Evolutionary conservation across 2,888 invertebrate genomes (phyloP), one percentile per base, ranked within the genome.

Genomic region (Rhogogaster chlorosoma): DNA sequence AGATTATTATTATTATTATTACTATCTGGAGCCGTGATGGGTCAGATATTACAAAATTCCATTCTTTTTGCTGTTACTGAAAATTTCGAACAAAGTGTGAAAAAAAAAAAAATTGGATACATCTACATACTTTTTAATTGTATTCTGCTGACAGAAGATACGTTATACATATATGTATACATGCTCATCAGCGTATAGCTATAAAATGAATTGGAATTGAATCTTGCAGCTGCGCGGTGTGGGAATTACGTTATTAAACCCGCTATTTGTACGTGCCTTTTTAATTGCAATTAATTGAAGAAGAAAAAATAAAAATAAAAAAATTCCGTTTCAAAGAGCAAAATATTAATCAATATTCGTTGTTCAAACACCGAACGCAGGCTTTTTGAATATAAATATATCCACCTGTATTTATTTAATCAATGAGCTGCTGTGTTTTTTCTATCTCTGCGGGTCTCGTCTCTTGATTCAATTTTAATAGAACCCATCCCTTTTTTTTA

Each of bases 391-490:
- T 36, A 12, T 29, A 57, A 61, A 80, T 61, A 61, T 61, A 80
- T 29, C 7, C 26, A 29, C 53, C 45, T 29, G 45, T 80, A 80
- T 80, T 80, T 80, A 61, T 80, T 80, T 61, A 61, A 49, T 80
- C 80, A 80, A 80, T 80, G 80, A 80, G 38, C 7, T 77, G 6
- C 80, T 80, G n/a, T 80, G 61, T 78, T 77, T 42, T 42, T 38
- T 22, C n/a, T 22, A 73, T 38, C 42, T 42, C 38, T 3, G 22
- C 38, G 42, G 22, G 42, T n/a, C 42, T 22, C 75, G 45, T 45
- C 26, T 36, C 42, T 45, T 42, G 26, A 15, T 75, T 45, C 42
- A 75, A 73, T 73, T n/a, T 73, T 42, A 42, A 73, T 42, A 26
- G n/a, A 73, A 73, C 45, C 38, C 2, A 32, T 2, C 73, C 22